A percentile compares a stretch with the other conserved stretches of the same genome.
Evolutionary conservation across 2,797 vertebrate species (phyloP).

Genomic region (Coendou prehensilis): DNA sequence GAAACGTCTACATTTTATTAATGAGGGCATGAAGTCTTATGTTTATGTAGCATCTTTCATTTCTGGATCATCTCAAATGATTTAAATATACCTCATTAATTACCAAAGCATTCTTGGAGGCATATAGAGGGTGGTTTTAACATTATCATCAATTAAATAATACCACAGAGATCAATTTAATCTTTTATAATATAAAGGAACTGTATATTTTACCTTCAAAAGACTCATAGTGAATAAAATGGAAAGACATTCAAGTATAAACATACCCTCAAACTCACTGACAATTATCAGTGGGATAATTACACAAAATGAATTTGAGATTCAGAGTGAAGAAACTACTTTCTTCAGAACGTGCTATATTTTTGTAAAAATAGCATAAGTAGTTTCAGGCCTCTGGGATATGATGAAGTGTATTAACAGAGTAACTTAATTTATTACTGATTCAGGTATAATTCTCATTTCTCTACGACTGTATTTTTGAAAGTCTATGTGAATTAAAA

Average conservation of each 20-base stretch:
- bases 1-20: constrained; percentile 54
- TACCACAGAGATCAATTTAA: constrained; percentile 68
- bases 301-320: constrained; percentile 78
- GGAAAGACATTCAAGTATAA: constrained; percentile 74
- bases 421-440: constrained; percentile 68
- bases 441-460: background rate
- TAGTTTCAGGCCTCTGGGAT: constrained; percentile 43
- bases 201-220: constrained; percentile 38
- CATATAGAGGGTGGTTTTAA: constrained; percentile 50
- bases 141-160: constrained; percentile 75
- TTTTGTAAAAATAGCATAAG: constrained; percentile 61
- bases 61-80: constrained; percentile 67
- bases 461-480: constrained; percentile 5
- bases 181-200: constrained; percentile 63
- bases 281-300: constrained; percentile 75
- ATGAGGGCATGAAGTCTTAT: background rate
- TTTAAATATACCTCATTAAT: constrained; percentile 75
- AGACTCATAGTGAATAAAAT: constrained; percentile 62
- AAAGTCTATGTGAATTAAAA: constrained; percentile 18
- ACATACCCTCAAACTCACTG: constrained; percentile 55
- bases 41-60: constrained; percentile 65
- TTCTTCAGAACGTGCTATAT: constrained; percentile 70
- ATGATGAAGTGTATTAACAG: constrained; percentile 56
- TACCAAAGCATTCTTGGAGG: constrained; percentile 56
- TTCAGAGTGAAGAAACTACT: constrained; percentile 67